Base-by-base conservation (phyloP, 2,888 invertebrate species). In the Microplitis deprimator region DNA sequence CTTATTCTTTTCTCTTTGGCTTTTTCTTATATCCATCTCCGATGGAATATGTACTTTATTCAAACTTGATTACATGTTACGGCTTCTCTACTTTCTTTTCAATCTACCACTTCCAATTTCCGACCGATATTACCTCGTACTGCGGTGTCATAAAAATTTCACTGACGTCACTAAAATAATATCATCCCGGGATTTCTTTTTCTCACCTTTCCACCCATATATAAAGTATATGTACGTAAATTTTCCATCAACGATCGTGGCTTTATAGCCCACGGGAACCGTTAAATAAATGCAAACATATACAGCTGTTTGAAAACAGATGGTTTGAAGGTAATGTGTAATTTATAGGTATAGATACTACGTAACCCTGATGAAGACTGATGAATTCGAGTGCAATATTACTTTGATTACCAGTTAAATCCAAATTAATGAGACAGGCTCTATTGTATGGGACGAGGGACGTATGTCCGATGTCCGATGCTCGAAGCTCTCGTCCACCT, bases 401-500 rank as follows among this genome's bases (percentile, higher is more conserved):
- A 20, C n/a, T 64, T 40, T 62, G 40, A n/a, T 64, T 38, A 38
- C 38, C 13, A 16, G 17, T 8, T 29, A 59, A 73, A 67, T 67
- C 59, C 59, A 59, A 38, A 67, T 73, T 67, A 67, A 67, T 67
- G 39, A 64, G 69, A 70, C 70, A 64, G 38, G 29, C 29, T 29
- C 60, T 17, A 59, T 20, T 29, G 60, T 59, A 39, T 20, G n/a
- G 40, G 50, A 39, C 60, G 60, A 59, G 65, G 61, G 69, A 74
- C 17, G 73, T 73, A 13, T n/a, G 50, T 62, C 41, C 50, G 73
- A 68, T 68, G 68, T 77, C 61, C 40, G 64, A 72, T 40, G 40
- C 41, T 67, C 50, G 13, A 50, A 50, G 50, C 73, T 74, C 73
- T 64, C 68, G 20, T 70, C 61, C 77, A 74, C 69, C 65, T 73